Base-by-base conservation (phyloP, 2,888 invertebrate genomes). In the Mesoligia furuncula region DNA sequence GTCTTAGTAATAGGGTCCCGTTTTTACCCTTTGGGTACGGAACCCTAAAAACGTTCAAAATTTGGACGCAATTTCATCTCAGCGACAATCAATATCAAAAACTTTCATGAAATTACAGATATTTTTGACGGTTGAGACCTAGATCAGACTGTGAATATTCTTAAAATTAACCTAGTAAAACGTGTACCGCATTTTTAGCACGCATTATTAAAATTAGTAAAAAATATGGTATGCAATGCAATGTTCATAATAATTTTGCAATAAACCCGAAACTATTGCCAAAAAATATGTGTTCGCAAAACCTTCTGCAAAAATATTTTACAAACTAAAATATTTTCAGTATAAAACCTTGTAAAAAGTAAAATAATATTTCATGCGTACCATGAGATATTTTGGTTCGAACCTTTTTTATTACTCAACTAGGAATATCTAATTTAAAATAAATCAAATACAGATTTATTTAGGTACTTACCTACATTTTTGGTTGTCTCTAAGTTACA, bases 351-450 rank as follows among this genome's bases (percentile, higher is more conserved):
- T 39, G 4, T 20, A n/a, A 36, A 36, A 65, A 57, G 45, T 48
- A 13, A 31, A 61, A 42, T n/a, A 59, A 59, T 77, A 42, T 74
- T 75, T 75, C 15, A 62, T 61, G 15, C 9, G 31, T 51, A 66
- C 39, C 48, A 48, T 73, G 24, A 59, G 48, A 76, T 39, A 73
- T 48, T 67, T 73, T 61, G 31, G 6, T 67, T 51, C n/a, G 15
- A 67, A 51, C 6, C 9, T 67, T 67, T 76, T 67, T 75, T 62
- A 67, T 51, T 54, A 42, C 13, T 24, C 24, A 54, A 59, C 27
- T 59, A 59, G n/a, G 17, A 76, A 65, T 65, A 24, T 42, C 1
- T 59, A 15, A 15, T 15, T 7, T 59, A 2, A 27, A 74, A 39
- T 39, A 51, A 61, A 48, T 48, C 20, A 61, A 61, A 75, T 17